Percentiles rank a stretch among this genome's conserved stretches.
Conservation (phyloP, 2,797 vertebrate species). For the Chaetodon trifasciatus region DNA sequence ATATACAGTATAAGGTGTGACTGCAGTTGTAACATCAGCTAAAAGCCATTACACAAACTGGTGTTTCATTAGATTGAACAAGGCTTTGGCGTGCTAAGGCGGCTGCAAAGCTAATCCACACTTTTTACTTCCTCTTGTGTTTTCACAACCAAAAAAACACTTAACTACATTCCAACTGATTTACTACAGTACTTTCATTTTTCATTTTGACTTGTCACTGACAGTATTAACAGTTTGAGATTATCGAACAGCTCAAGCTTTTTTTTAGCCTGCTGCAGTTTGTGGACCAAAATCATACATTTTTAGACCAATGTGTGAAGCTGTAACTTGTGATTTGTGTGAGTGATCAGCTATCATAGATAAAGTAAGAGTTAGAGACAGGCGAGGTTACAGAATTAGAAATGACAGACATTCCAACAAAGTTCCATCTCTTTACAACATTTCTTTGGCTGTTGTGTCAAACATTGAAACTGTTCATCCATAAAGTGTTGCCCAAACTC, state of each 20-base stretch:
- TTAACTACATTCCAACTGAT: constrained; percentile 74
- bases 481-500: background rate
- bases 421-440: constrained; percentile 13
- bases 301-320: constrained; percentile 40
- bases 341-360: constrained; percentile 36
- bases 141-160: constrained; percentile 64
- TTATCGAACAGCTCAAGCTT: constrained; percentile 31
- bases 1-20: constrained; percentile 10
- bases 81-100: constrained; percentile 21
- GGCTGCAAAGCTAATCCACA: constrained; percentile 36
- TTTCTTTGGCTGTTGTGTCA: constrained; percentile 14
- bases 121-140: constrained; percentile 58
- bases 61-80: constrained; percentile 36
- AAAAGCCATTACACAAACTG: constrained; percentile 36
- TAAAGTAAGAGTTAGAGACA: constrained; percentile 9
- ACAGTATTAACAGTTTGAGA: constrained; percentile 41
- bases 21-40: constrained; percentile 35
- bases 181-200: constrained; percentile 27
- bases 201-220: constrained; percentile 33
- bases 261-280: constrained; percentile 20
- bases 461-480: constrained; percentile 9
- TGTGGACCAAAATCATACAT: constrained; percentile 60
- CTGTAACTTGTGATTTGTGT: constrained; percentile 48
- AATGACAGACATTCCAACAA: background rate
- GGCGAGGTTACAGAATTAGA: constrained; percentile 1